Percentiles rank a stretch among this genome's conserved stretches.
Evolutionary conservation across 2,797 vertebrate species (phyloP).

Genomic region (Tympanoctomys barrerae): DNA sequence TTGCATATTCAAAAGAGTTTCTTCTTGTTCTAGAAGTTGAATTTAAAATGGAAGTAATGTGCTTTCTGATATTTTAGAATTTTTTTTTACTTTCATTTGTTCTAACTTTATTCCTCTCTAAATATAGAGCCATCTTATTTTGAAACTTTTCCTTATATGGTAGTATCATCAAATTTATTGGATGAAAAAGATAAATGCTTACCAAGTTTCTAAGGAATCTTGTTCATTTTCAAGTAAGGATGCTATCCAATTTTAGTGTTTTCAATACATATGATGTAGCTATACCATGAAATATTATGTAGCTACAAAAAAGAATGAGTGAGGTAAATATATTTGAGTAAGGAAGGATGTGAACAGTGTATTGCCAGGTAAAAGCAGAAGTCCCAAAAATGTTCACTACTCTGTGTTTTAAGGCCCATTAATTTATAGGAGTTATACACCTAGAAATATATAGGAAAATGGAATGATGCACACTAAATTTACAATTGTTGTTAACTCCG

Average conservation of each 20-base stretch:
- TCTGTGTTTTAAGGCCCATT: background rate
- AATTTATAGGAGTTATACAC: background rate
- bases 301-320: background rate
- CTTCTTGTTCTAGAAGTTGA: slow-evolving; percentile 42
- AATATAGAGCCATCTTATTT: background rate
- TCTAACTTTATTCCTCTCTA: background rate
- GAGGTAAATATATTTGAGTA: slow-evolving; percentile 26
- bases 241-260: slow-evolving; percentile 33
- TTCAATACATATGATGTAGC: background rate
- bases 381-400: background rate
- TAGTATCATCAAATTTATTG: slow-evolving; percentile 31
- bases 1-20: slow-evolving; percentile 33
- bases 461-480: background rate
- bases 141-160: slow-evolving; percentile 33
- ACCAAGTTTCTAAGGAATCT: background rate
- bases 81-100: slow-evolving; percentile 50
- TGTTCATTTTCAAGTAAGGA: slow-evolving; percentile 13
- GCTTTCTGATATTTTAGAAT: slow-evolving; percentile 42
- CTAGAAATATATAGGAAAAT: background rate
- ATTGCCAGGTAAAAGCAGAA: slow-evolving; percentile 30
- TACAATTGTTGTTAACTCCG: slow-evolving; percentile 1
- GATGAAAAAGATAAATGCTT: slow-evolving; percentile 41
- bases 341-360: background rate
- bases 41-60: slow-evolving; percentile 58
- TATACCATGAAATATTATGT: background rate